phyloP scores from a whole-genome alignment of 2,797 vertebrate species.

The Pantherophis vulpinus region DNA sequence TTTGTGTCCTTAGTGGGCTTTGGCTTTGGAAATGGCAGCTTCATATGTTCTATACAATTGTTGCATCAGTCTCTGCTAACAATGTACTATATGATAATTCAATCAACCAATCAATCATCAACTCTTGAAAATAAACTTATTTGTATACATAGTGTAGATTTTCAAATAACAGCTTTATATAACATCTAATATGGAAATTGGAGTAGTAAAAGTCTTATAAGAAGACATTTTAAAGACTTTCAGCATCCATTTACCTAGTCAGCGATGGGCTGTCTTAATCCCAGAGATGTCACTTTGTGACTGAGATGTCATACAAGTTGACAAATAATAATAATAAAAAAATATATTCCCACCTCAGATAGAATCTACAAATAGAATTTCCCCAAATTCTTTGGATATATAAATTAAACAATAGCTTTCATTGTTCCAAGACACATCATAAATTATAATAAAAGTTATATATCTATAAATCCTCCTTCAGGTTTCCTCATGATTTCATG shows the following conservation, averaged over 20 bases:
- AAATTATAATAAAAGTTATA: neutral
- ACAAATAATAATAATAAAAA: neutral
- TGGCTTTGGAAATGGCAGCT: neutral
- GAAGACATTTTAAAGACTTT: neutral
- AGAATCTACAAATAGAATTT: neutral
- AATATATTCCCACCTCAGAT: neutral
- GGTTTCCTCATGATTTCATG: neutral
- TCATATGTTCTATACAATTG: neutral
- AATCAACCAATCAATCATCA: neutral
- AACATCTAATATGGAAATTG: neutral
- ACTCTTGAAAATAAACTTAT: neutral
- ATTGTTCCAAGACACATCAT: neutral
- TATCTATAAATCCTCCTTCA: neutral
- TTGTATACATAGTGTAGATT: neutral
- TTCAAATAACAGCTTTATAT: neutral
- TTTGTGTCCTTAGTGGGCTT: neutral
- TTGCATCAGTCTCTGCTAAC: neutral
- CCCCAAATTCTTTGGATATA: neutral
- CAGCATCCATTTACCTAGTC: neutral
- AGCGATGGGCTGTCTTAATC: neutral
- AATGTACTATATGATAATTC: neutral
- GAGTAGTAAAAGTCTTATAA: neutral
- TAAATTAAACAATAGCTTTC: neutral
- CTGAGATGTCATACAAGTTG: neutral
- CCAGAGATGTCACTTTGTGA: neutral